Conservation (phyloP, 2,888 invertebrate species). For the Lamellibrachia satsuma region DNA sequence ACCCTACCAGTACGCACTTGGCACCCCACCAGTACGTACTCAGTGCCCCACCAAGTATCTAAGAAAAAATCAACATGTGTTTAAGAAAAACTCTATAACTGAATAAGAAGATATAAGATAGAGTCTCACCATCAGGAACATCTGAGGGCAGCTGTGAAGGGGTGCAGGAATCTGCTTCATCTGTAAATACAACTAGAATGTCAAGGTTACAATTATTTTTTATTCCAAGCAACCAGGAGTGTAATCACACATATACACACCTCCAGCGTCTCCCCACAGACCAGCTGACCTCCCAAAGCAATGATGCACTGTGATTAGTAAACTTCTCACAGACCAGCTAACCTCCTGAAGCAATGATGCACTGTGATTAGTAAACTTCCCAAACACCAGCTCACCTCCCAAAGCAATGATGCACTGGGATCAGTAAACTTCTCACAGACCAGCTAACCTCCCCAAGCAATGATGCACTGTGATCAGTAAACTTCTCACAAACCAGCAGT, state of each 20-base stretch:
- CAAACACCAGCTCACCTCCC: neutral
- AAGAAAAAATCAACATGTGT: neutral
- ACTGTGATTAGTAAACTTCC: neutral
- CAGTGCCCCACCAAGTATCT: too few relatives aligned
- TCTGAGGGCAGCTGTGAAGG: neutral
- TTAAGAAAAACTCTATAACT: neutral
- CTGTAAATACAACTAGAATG: neutral
- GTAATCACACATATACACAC: too few relatives aligned
- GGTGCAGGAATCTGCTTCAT: neutral
- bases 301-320: too few relatives aligned
- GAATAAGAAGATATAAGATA: neutral
- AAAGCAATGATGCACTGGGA: neutral
- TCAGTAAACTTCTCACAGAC: neutral
- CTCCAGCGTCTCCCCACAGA: neutral
- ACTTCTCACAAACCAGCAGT: too few relatives aligned
- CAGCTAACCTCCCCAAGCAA: neutral
- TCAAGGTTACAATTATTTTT: neutral
- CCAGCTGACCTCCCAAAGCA: neutral
- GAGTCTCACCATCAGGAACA: neutral
- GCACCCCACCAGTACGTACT: too few relatives aligned
- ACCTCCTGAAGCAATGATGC: neutral
- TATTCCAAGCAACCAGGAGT: neutral
- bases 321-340: neutral
- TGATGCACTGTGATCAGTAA: too few relatives aligned
- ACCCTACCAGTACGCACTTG: too few relatives aligned